Percentiles rank a stretch among this genome's conserved stretches.
phyloP scores from a whole-genome alignment of 2,113 vertebrate genomes.

The Oceanodroma tethys region DNA sequence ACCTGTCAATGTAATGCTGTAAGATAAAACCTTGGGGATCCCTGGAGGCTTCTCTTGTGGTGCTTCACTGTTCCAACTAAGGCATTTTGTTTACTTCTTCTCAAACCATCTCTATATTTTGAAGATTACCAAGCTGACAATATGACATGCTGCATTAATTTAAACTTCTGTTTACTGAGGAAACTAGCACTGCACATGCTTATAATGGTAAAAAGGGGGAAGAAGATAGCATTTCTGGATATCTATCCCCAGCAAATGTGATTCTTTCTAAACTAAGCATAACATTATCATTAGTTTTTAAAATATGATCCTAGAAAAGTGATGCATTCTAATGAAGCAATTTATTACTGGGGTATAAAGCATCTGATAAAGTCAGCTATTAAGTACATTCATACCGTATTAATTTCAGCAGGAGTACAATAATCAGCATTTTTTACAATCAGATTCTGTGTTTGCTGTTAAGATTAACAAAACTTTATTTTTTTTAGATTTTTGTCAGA shows the following conservation, averaged over 20 bases:
- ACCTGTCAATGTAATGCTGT: background rate
- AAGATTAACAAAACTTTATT: background rate
- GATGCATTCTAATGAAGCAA: background rate
- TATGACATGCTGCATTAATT: constrained; percentile 26
- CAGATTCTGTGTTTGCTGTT: background rate
- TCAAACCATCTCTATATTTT: constrained; percentile 3
- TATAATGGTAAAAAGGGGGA: background rate
- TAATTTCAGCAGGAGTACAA: background rate
- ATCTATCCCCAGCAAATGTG: background rate
- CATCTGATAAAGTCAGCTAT: background rate
- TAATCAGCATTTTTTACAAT: background rate
- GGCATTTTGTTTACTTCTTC: constrained; percentile 51
- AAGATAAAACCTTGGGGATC: background rate
- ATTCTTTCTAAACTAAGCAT: background rate
- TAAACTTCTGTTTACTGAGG: background rate
- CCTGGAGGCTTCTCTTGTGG: background rate
- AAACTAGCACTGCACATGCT: background rate
- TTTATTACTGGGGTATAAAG: background rate
- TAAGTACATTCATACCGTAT: background rate
- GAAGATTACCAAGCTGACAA: background rate
- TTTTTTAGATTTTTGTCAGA: background rate
- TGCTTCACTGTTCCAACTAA: background rate
- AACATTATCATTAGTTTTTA: background rate
- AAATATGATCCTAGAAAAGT: background rate
- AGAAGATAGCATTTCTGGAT: background rate